Evolutionary conservation across 2,888 invertebrate genomes (phyloP).

Genomic region (Polia nebulosa): DNA sequence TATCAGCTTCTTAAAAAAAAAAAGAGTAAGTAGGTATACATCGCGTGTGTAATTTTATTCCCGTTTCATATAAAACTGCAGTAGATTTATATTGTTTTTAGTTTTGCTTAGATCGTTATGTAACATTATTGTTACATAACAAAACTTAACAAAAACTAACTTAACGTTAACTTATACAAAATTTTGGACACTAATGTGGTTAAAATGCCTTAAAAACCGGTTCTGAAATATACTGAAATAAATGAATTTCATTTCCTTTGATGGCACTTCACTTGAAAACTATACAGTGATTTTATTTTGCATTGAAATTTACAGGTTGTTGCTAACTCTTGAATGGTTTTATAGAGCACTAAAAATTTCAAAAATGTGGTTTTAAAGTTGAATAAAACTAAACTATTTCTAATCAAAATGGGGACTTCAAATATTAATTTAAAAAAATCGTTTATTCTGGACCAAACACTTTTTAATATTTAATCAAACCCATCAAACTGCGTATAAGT

Average conservation of each 20-base stretch:
- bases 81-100: slow-evolving; percentile 61
- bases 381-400: background rate
- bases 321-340: background rate
- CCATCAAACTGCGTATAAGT: too few relatives aligned
- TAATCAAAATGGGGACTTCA: background rate
- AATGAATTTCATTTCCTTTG: background rate
- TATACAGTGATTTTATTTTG: background rate
- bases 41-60: slow-evolving; percentile 74
- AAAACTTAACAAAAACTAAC: too few relatives aligned
- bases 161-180: too few relatives aligned
- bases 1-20: slow-evolving; percentile 42
- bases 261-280: background rate
- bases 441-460: too few relatives aligned
- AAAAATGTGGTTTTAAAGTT: background rate
- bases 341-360: background rate
- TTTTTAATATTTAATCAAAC: too few relatives aligned
- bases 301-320: background rate
- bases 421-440: too few relatives aligned
- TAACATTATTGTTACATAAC: slow-evolving; percentile 27
- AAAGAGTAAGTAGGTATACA: slow-evolving; percentile 54
- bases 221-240: too few relatives aligned
- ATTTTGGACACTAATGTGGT: background rate
- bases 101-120: slow-evolving; percentile 31
- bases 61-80: slow-evolving; percentile 66
- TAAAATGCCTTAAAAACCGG: too few relatives aligned